Evolutionary conservation across 2,888 invertebrate genomes (phyloP).

Genomic region (Cryptus viduatorius): DNA sequence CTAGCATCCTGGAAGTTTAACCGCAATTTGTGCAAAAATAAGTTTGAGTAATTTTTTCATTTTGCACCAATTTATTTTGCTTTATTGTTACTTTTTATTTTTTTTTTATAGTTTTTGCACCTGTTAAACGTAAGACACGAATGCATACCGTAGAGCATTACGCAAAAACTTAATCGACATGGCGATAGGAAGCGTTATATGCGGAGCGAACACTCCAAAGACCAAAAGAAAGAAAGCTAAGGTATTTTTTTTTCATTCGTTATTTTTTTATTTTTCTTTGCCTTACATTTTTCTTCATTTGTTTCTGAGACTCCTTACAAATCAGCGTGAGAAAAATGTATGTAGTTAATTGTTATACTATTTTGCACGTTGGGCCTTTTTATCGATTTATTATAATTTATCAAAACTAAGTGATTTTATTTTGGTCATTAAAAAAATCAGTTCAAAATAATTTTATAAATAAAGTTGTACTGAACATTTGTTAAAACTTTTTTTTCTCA

Average conservation of each 20-base stretch:
- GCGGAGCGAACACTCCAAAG: slow-evolving; percentile 82
- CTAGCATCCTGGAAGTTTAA: slow-evolving; percentile 29
- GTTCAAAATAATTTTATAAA: too few species aligned
- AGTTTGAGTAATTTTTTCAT: not conserved
- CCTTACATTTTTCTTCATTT: slow-evolving; percentile 31
- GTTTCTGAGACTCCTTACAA: not conserved
- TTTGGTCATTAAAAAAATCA: too few species aligned
- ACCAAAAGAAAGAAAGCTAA: slow-evolving; percentile 82
- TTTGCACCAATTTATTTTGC: slow-evolving; percentile 37
- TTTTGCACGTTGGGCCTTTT: not conserved
- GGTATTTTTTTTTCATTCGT: slow-evolving; percentile 76
- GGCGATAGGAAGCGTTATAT: slow-evolving; percentile 83
- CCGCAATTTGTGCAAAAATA: not conserved
- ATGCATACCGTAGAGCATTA: slow-evolving; percentile 56
- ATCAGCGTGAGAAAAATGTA: too few species aligned
- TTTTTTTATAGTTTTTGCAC: slow-evolving; percentile 74
- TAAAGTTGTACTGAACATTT: too few species aligned
- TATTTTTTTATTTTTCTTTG: slow-evolving; percentile 13
- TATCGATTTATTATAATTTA: not conserved
- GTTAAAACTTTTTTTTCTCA: too few species aligned
- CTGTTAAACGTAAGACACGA: slow-evolving; percentile 74
- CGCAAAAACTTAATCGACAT: slow-evolving; percentile 70
- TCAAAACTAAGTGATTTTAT: too few species aligned
- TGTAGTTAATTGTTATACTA: slow-evolving; percentile 11
- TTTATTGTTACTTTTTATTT: slow-evolving; percentile 60